Evolutionary conservation across 2,113 vertebrate genomes (phyloP).

Genomic region (Pavo muticus): DNA sequence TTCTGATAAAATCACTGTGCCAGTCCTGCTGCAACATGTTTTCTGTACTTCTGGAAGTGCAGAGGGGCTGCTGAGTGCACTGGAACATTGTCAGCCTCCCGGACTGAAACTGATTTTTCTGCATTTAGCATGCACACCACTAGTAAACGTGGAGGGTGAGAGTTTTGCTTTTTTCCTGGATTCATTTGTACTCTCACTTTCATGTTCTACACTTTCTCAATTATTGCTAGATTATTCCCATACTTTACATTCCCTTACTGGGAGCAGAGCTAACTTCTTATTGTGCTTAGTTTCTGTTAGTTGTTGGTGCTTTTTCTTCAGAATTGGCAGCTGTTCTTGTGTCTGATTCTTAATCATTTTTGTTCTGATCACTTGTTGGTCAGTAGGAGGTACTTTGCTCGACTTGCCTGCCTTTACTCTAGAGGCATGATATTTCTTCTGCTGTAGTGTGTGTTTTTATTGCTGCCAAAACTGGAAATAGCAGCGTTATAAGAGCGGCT

Average conservation of each 20-base stretch:
- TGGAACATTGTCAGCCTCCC: not conserved
- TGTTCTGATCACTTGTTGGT: not conserved
- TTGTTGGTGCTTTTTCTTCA: not conserved
- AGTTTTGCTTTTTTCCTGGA: not conserved
- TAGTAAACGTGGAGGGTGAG: not conserved
- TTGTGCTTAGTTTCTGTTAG: not conserved
- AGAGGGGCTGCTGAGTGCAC: not conserved
- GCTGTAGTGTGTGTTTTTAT: rapidly evolving
- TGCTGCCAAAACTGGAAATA: not conserved
- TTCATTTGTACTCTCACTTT: not conserved
- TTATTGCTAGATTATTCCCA: rapidly evolving
- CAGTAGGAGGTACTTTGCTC: not conserved
- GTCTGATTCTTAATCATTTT: not conserved
- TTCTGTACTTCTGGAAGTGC: not conserved
- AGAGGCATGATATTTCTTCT: not conserved
- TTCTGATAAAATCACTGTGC: not conserved
- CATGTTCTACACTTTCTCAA: not conserved
- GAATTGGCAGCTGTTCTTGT: not conserved
- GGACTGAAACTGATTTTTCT: not conserved
- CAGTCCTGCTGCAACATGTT: not conserved
- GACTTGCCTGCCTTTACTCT: not conserved
- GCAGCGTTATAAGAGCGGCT: rapidly evolving
- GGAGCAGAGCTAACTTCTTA: not conserved
- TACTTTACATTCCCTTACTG: rapidly evolving
- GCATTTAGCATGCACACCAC: not conserved